Percentiles rank a stretch among this genome's conserved stretches.
Conservation (phyloP, 2,888 invertebrate species). For the Drosophila lutescens region DNA sequence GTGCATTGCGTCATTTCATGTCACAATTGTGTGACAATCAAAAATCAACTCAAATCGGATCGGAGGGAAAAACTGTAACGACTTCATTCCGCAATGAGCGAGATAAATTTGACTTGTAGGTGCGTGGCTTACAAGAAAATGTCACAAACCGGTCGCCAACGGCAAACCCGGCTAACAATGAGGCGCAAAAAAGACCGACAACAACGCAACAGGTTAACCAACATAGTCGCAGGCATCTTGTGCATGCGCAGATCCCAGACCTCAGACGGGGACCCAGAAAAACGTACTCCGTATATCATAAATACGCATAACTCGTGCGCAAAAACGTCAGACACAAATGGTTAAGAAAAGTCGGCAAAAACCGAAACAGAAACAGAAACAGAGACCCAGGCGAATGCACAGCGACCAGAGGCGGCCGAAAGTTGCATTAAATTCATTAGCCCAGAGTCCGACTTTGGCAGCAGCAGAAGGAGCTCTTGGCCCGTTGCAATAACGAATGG, state of each 20-base stretch:
- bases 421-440: slow-evolving; percentile 80
- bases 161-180: slow-evolving; percentile 42
- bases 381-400: slow-evolving; percentile 53
- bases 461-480: slow-evolving; percentile 48
- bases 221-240: slow-evolving; percentile 45
- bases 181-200: slow-evolving; percentile 68
- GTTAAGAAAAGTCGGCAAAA: slow-evolving; percentile 56
- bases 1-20: slow-evolving; percentile 74
- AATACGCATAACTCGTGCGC: slow-evolving; percentile 81
- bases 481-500: slow-evolving; percentile 55
- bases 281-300: slow-evolving; percentile 71
- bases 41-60: slow-evolving; percentile 63
- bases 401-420: slow-evolving; percentile 53
- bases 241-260: slow-evolving; percentile 50
- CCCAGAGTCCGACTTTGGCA: slow-evolving; percentile 44
- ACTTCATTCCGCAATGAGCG: slow-evolving; percentile 72
- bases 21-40: slow-evolving; percentile 76
- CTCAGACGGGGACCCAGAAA: slow-evolving; percentile 6
- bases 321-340: slow-evolving; percentile 79
- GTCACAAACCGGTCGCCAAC: slow-evolving; percentile 61
- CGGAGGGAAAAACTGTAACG: slow-evolving; percentile 70
- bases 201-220: slow-evolving; percentile 77
- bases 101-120: slow-evolving; percentile 75
- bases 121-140: slow-evolving; percentile 80
- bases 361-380: slow-evolving; percentile 5